Evolutionary conservation across 2,113 vertebrate species (phyloP).

Genomic region (Pseudopipra pipra): DNA sequence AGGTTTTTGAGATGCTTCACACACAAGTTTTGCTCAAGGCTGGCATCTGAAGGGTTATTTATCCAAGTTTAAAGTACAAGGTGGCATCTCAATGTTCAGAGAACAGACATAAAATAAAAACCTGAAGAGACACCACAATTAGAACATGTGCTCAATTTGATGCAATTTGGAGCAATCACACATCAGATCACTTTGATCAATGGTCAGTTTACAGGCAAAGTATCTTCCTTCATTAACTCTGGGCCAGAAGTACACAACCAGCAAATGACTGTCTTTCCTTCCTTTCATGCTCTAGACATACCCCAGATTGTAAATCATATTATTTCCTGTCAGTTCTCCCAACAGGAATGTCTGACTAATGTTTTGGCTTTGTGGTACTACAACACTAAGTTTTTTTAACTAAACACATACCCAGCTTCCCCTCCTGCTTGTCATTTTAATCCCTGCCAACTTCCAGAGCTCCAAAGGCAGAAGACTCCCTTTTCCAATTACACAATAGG

Average conservation of each 20-base stretch:
- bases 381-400: neutral
- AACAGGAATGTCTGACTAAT: neutral
- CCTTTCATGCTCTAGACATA: neutral
- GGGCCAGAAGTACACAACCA: neutral
- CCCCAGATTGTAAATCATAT: neutral
- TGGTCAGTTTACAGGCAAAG: neutral
- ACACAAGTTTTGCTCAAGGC: neutral
- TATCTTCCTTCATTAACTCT: neutral
- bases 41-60: neutral
- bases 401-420: conserved; percentile 1
- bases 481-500: neutral
- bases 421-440: neutral
- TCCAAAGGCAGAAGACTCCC: neutral
- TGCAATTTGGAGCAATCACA: neutral
- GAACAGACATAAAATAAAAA: neutral
- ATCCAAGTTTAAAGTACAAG: neutral
- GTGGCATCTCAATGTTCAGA: neutral
- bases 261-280: neutral
- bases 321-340: neutral
- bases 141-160: neutral
- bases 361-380: conserved; percentile 10
- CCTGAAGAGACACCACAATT: neutral
- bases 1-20: neutral
- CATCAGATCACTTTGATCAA: neutral
- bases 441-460: neutral